Evolutionary conservation across 64 coral and sea anemone genomes (phyloP), one percentile per base, ranked within the genome.

Genomic region (Pocillopora verrucosa): DNA sequence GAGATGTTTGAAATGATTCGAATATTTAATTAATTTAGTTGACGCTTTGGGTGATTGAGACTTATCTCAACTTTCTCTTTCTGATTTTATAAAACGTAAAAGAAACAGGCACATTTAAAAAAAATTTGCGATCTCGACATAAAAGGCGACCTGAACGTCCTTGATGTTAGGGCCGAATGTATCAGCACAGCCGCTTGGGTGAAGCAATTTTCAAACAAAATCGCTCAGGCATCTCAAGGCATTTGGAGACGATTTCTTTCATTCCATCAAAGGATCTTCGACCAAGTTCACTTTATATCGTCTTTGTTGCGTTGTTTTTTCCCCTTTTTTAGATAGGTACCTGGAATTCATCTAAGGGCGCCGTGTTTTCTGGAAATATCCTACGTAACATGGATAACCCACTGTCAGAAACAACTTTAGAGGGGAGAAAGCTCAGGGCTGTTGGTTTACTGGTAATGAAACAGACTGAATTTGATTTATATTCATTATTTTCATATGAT

Each of bases 341-440:
- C 22, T 85, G 82, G 82, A 85, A 85, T 85, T 70, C 82, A n/a
- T 24, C 82, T 7, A 85, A 85, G 13, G 20, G 67, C 14, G 82
- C 82, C 20, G 82, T 85, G 4, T 41, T 85, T 9, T 72, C 19
- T 57, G 16, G 13, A 58, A 51, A 65, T 38, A 38, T 85, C 30
- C 13, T n/a, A 9, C 37, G 36, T 9, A 85, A 85, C 22, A 22
- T 26, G 64, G 82, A 45, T 1, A 85, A 19, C 22, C 37, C 34
- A 57, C n/a, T 22, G 0, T 85, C 82, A 3, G 17, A 20, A 60
- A 38, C 9, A 56, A 65, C 19, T 14, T 10, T 85, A 1, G 82
- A 65, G 1, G 65, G 82, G 9, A 85, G 64, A 57, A 85, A 85
- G 82, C 20, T 85, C 2, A 85, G 35, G 82, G 41, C 82, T 30